Evolutionary conservation across 1,140 invertebrate species (phyloP).

Genomic region (Micrasema minimum): DNA sequence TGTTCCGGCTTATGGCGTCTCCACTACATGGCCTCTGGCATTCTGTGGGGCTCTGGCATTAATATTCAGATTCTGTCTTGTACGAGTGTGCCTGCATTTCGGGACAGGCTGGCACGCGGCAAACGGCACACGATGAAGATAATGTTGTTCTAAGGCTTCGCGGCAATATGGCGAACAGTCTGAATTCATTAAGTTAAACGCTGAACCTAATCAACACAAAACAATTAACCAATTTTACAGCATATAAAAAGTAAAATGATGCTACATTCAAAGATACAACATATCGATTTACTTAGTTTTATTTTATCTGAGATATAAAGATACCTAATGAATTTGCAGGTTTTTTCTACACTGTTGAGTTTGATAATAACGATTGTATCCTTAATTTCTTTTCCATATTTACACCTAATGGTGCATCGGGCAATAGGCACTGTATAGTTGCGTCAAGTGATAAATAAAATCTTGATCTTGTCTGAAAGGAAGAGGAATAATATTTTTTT

Average conservation of each 20-base stretch:
- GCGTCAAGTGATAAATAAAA: too few relatives aligned
- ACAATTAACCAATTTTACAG: too few relatives aligned
- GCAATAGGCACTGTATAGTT: too few relatives aligned
- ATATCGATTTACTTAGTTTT: too few relatives aligned
- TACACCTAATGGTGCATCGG: too few relatives aligned
- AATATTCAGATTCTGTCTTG: background rate
- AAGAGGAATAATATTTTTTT: too few relatives aligned
- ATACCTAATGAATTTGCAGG: background rate
- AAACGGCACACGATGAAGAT: background rate
- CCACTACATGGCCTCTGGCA: background rate
- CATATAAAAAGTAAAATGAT: too few relatives aligned
- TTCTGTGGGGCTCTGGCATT: slow-evolving; percentile 1
- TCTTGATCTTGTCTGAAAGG: too few relatives aligned
- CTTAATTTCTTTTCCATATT: too few relatives aligned
- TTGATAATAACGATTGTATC: too few relatives aligned
- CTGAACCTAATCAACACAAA: background rate
- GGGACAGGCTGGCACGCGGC: slow-evolving; percentile 5
- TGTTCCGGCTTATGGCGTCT: background rate
- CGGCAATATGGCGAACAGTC: slow-evolving; percentile 2
- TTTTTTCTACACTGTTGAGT: background rate
- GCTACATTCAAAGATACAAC: too few relatives aligned
- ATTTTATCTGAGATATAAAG: too few relatives aligned
- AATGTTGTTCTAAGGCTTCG: slow-evolving; percentile 15
- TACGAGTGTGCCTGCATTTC: slow-evolving; percentile 23
- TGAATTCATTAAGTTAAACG: background rate